These are phyloP conservation scores for Hydrocynus forskahlii DNA, from an alignment of 2,797 vertebrate genomes.

Conservation along the genomic window DNA sequence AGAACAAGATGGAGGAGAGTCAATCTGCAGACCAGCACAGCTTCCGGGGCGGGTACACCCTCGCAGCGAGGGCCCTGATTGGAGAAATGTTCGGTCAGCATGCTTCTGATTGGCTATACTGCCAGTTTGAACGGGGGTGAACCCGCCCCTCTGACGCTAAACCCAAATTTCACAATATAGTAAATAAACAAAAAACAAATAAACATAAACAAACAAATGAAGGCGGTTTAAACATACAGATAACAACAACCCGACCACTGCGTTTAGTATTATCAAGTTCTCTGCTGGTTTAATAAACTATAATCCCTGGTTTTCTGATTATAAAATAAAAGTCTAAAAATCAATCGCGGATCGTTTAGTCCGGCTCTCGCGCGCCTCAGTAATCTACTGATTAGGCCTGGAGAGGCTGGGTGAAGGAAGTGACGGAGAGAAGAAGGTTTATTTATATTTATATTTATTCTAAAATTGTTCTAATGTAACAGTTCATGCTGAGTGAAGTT, in stretches of 20 bases:
- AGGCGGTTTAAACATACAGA: neutral
- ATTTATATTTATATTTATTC: no score
- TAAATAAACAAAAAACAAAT: neutral
- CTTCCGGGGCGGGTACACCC: conserved; percentile 22
- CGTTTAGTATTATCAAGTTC: neutral
- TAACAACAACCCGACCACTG: neutral
- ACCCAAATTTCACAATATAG: neutral
- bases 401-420: no score
- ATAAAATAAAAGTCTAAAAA: conserved; percentile 42
- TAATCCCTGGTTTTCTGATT: neutral
- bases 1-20: conserved; percentile 59
- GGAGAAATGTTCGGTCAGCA: conserved; percentile 37
- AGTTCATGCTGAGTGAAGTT: no score
- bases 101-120: neutral
- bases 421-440: neutral
- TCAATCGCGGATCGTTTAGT: conserved; percentile 24
- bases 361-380: neutral
- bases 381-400: neutral
- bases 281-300: neutral
- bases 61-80: conserved; percentile 23
- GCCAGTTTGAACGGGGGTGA: neutral
- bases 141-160: neutral
- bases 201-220: no score
- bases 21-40: conserved; percentile 29
- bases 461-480: no score